Conservation (phyloP, 1,140 invertebrate genomes). For the Brachionus paranguensis region DNA sequence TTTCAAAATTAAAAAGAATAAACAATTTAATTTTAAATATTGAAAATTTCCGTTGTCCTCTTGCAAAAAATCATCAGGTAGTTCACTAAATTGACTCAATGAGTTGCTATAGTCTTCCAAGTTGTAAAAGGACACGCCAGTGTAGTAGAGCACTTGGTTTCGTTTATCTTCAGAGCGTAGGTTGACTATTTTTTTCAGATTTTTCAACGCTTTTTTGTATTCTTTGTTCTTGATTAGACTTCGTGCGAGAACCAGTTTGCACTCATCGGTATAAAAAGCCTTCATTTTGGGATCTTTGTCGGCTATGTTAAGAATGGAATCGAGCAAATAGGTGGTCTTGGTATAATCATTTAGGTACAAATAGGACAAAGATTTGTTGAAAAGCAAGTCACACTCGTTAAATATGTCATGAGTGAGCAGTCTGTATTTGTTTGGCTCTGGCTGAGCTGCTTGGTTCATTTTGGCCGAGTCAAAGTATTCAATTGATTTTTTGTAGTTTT, state of each 20-base stretch:
- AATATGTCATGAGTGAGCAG: background rate
- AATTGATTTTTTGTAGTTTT: slow-evolving; percentile 27
- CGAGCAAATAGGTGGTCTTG: background rate
- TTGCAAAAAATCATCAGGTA: background rate
- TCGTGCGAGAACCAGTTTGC: background rate
- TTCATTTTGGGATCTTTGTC: background rate
- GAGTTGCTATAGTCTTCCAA: background rate
- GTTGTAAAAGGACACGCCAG: background rate
- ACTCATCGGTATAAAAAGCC: slow-evolving; percentile 12
- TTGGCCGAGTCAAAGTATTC: slow-evolving; percentile 8
- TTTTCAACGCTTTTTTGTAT: slow-evolving; percentile 3
- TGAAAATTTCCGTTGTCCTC: background rate
- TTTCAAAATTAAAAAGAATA: slow-evolving; percentile 24
- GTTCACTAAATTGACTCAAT: background rate
- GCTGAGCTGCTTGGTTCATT: background rate
- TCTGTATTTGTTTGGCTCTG: background rate
- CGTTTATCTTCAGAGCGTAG: background rate
- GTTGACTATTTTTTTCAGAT: background rate
- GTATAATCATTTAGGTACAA: background rate
- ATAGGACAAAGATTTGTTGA: slow-evolving; percentile 8
- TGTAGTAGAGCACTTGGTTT: slow-evolving; percentile 7
- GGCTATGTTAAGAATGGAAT: background rate
- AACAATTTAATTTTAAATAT: slow-evolving; percentile 2
- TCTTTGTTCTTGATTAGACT: slow-evolving; percentile 4
- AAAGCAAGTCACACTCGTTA: background rate